Evolutionary conservation across 2,113 vertebrate genomes (phyloP).

Genomic region (Rattus rattus): DNA sequence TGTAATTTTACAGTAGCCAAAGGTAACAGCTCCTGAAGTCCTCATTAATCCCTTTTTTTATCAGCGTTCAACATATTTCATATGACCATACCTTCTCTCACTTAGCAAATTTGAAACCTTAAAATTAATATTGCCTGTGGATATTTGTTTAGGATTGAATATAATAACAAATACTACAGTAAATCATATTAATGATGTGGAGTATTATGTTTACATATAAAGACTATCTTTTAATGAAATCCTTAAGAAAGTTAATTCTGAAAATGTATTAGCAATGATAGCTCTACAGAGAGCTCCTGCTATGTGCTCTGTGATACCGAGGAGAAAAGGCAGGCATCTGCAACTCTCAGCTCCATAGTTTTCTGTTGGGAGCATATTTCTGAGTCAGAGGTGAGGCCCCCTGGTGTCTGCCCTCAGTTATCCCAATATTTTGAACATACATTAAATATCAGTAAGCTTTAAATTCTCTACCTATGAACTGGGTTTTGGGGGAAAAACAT

Average conservation of each 20-base stretch:
- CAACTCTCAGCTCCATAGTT: background rate
- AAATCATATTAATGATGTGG: background rate
- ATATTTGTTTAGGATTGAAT: background rate
- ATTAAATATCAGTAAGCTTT: background rate
- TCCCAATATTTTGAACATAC: background rate
- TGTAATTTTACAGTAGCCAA: background rate
- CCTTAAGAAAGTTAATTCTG: background rate
- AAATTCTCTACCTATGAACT: background rate
- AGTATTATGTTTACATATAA: constrained; percentile 12
- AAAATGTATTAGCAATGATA: constrained; percentile 16
- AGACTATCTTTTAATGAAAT: constrained; percentile 20
- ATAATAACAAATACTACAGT: background rate
- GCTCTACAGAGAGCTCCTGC: background rate
- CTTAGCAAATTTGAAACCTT: background rate
- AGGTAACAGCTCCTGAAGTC: background rate
- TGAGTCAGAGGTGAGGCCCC: background rate
- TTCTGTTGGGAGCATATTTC: background rate
- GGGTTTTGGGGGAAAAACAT: background rate
- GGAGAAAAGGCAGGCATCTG: background rate
- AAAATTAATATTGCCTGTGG: background rate
- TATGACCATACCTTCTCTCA: background rate
- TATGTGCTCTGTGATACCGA: background rate
- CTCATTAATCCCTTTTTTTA: background rate
- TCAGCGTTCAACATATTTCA: background rate
- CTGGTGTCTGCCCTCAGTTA: background rate